Conservation (phyloP, 1,140 invertebrate species). For the Armadillidium nasatum region DNA sequence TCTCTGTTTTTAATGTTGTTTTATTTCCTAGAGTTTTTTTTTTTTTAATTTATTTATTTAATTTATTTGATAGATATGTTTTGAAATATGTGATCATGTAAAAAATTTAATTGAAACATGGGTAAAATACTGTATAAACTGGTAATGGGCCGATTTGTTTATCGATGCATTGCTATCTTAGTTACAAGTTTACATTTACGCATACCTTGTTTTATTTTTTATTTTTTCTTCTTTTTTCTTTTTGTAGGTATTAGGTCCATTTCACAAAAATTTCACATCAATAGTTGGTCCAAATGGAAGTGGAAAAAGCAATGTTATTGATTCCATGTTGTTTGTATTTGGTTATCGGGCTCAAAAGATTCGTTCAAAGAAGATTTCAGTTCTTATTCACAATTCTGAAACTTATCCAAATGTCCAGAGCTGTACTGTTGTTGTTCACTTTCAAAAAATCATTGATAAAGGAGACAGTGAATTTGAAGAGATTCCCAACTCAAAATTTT, state of each 20-base stretch:
- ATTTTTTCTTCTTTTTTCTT: too few relatives aligned
- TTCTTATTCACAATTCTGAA: slow-evolving; percentile 91
- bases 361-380: slow-evolving; percentile 89
- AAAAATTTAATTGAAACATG: too few relatives aligned
- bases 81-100: too few relatives aligned
- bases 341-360: slow-evolving; percentile 94
- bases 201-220: too few relatives aligned
- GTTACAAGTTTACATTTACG: too few relatives aligned
- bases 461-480: slow-evolving; percentile 65
- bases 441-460: slow-evolving; percentile 78
- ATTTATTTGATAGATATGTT: too few relatives aligned
- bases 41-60: too few relatives aligned
- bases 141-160: too few relatives aligned
- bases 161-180: too few relatives aligned
- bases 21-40: too few relatives aligned
- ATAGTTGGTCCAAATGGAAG: slow-evolving; percentile 99
- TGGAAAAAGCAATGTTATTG: slow-evolving; percentile 98
- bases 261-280: slow-evolving; percentile 89
- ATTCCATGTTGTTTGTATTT: slow-evolving; percentile 99
- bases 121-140: too few relatives aligned
- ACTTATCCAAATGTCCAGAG: slow-evolving; percentile 67
- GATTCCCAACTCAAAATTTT: slow-evolving; percentile 72
- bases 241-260: slow-evolving; percentile 62
- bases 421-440: slow-evolving; percentile 87
- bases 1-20: too few relatives aligned